Base-by-base conservation (phyloP, 2,113 vertebrate species). In the Platysteira castanea region DNA sequence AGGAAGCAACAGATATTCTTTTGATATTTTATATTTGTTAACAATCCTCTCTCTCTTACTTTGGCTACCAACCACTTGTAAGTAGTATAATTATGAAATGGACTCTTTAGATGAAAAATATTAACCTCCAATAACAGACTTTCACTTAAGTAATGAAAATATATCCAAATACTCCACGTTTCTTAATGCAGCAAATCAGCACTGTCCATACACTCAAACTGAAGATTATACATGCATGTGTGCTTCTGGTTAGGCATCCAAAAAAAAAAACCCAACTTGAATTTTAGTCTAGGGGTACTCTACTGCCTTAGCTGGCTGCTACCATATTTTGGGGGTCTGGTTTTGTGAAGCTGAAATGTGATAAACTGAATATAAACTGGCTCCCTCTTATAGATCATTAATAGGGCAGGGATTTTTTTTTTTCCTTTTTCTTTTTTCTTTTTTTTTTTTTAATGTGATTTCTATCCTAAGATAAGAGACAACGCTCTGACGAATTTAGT, bases 381-480 rank as follows among this genome's bases (percentile, higher is more conserved):
- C 24, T 75, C 11, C 4, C 2, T 52, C 73, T 60, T 42, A 42
- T 3, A 70, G 42, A 27, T 39, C 9, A 56, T 15, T 35, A 63
- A 19, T 20, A 59, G 3, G 8, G 7, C 5, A 70, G 33, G 8
- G 1, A 0, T 1, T 10, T 1, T 37, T 31, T 18, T 26, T 15
- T 1, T 35, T 11, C 31, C 18, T 17, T 15, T 18, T 24, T 71
- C 11, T 26, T 7, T 27, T 23, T 41, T 4, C 27, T 0, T 11
- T 27, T 4, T 15, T 0, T 21, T 26, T 47, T 74, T 33, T 11
- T 16, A 41, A 20, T n/a, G 12, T n/a, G 4, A 35, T 77, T 85
- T 91, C 2, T 10, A 24, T 42, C 13, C 4, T 71, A 80, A 44
- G 3, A 23, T 57, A 15, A 68, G 94, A 77, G 12, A n/a, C 6